phyloP scores from a whole-genome alignment of 2,797 vertebrate species.

The Prunella strophiata region DNA sequence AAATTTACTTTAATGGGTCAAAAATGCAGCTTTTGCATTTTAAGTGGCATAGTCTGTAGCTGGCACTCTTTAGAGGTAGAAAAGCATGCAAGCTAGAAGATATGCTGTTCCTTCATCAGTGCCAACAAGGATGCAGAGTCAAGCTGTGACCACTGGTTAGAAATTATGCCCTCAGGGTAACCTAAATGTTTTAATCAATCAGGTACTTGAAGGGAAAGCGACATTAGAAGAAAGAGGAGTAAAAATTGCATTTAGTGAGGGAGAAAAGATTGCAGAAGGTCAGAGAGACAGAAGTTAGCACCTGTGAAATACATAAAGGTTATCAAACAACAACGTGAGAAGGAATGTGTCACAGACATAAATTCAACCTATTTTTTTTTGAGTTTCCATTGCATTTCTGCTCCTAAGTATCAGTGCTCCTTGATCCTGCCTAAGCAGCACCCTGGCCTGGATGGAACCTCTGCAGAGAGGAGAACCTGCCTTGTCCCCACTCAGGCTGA shows the following conservation, averaged over 20 bases:
- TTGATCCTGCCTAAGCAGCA: neutral
- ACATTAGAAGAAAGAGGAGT: neutral
- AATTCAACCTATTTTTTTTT: neutral
- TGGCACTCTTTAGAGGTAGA: neutral
- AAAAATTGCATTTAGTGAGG: neutral
- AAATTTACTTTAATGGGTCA: neutral
- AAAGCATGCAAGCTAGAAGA: neutral
- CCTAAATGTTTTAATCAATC: neutral
- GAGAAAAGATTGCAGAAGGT: neutral
- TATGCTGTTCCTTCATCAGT: neutral
- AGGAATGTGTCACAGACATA: neutral
- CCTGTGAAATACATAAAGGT: neutral
- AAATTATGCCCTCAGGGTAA: neutral
- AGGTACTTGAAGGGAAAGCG: neutral
- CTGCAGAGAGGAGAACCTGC: neutral
- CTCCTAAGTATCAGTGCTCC: neutral
- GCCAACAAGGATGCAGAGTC: neutral
- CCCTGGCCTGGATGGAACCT: neutral
- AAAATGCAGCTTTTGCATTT: neutral
- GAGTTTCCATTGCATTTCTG: neutral
- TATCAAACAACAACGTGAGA: neutral
- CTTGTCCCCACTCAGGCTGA: accelerated
- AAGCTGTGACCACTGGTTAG: neutral
- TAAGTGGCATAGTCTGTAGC: neutral
- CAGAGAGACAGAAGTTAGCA: neutral